Evolutionary conservation across 1,140 invertebrate species (phyloP).

Genomic region (Penaeus indicus): DNA sequence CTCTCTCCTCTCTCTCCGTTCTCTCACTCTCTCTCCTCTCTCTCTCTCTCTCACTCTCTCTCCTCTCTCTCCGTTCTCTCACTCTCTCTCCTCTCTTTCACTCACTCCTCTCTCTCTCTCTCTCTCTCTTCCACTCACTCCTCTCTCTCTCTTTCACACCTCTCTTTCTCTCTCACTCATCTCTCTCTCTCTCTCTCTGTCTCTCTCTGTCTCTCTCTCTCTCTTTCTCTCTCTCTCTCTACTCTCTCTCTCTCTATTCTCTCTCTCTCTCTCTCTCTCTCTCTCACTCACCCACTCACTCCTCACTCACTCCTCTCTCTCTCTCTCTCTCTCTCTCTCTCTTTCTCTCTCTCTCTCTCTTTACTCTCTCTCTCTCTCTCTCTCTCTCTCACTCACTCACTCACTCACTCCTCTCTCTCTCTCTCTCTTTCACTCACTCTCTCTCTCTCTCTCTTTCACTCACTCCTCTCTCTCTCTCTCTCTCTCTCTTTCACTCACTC

Average conservation of each 20-base stretch:
- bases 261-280: too few relatives aligned
- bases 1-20: background rate
- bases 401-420: too few relatives aligned
- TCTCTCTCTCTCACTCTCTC: background rate
- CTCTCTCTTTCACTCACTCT: too few relatives aligned
- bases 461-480: too few relatives aligned
- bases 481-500: too few relatives aligned
- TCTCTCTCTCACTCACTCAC: too few relatives aligned
- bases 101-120: background rate
- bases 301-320: too few relatives aligned
- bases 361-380: too few relatives aligned
- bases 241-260: background rate
- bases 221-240: background rate
- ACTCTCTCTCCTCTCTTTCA: background rate
- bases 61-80: background rate
- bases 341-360: too few relatives aligned
- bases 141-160: background rate
- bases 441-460: too few relatives aligned
- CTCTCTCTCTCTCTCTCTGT: background rate
- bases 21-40: background rate
- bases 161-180: background rate
- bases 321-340: too few relatives aligned
- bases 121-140: background rate
- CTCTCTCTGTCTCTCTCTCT: slow-evolving; percentile 2
- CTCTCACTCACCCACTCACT: too few relatives aligned